Evolutionary conservation across 2,797 vertebrate species (phyloP).

Genomic region (Epinephelus awoara): DNA sequence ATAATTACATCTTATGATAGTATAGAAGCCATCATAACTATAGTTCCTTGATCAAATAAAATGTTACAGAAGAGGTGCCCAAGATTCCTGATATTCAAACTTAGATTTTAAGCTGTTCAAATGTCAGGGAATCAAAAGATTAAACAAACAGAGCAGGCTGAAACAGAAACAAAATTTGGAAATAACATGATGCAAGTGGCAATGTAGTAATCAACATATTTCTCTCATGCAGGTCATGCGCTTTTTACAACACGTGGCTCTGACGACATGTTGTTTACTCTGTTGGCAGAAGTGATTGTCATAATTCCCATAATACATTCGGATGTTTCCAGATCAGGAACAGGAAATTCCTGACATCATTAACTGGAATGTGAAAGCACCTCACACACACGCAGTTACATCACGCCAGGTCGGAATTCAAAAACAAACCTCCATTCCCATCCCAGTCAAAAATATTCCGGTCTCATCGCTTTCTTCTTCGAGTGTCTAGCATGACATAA

Average conservation of each 20-base stretch:
- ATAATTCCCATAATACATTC: not conserved
- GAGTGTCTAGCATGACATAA: no score
- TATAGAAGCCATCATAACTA: not conserved
- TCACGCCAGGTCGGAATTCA: no score
- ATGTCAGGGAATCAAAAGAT: not conserved
- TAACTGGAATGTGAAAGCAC: not conserved
- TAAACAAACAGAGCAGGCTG: not conserved
- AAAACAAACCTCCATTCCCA: no score
- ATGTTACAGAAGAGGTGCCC: not conserved
- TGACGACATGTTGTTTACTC: not conserved
- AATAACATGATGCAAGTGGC: not conserved
- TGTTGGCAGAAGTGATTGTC: not conserved
- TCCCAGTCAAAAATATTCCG: no score
- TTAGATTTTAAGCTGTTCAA: not conserved
- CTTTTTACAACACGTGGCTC: not conserved
- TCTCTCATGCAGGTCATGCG: not conserved
- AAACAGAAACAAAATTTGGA: not conserved
- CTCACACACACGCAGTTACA: not conserved
- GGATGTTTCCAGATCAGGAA: not conserved
- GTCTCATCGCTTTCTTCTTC: no score
- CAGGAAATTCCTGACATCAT: constrained; percentile 22
- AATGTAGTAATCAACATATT: no score
- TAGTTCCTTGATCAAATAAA: not conserved
- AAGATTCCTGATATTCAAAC: not conserved
- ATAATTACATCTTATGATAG: not conserved